These are phyloP conservation scores for Idaea biselata DNA, from an alignment of 2,888 invertebrate genomes.

Conservation along the genomic window DNA sequence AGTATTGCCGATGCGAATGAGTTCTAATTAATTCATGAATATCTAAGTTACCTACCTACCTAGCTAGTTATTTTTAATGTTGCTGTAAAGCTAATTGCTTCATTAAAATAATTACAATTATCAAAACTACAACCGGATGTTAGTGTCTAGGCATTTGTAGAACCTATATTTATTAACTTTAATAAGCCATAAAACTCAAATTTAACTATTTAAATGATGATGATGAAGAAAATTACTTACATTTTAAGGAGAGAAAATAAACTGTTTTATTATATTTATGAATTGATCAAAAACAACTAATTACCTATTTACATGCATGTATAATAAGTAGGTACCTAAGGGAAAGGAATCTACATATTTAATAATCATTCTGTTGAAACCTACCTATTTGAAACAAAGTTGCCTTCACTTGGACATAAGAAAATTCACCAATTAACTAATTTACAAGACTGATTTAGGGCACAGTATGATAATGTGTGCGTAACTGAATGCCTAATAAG, in stretches of 20 bases:
- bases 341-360: neutral
- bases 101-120: slow-evolving; percentile 7
- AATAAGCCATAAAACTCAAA: neutral
- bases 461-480: slow-evolving; percentile 59
- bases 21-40: slow-evolving; percentile 17
- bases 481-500: slow-evolving; percentile 62
- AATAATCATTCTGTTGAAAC: slow-evolving; percentile 53
- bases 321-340: slow-evolving; percentile 8
- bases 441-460: slow-evolving; percentile 42
- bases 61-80: slow-evolving; percentile 3
- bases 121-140: neutral
- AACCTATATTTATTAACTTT: neutral
- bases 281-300: too few species aligned
- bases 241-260: too few species aligned
- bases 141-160: neutral
- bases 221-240: too few species aligned
- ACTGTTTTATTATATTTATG: too few species aligned
- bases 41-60: slow-evolving; percentile 12
- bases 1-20: slow-evolving; percentile 26
- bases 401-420: slow-evolving; percentile 35
- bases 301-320: slow-evolving; percentile 12
- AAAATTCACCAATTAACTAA: slow-evolving; percentile 41
- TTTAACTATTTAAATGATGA: slow-evolving; percentile 17
- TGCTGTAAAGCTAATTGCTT: slow-evolving; percentile 11
- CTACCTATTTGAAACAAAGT: slow-evolving; percentile 25